Conservation (phyloP, 2,797 vertebrate genomes). For the Enoplosus armatus region DNA sequence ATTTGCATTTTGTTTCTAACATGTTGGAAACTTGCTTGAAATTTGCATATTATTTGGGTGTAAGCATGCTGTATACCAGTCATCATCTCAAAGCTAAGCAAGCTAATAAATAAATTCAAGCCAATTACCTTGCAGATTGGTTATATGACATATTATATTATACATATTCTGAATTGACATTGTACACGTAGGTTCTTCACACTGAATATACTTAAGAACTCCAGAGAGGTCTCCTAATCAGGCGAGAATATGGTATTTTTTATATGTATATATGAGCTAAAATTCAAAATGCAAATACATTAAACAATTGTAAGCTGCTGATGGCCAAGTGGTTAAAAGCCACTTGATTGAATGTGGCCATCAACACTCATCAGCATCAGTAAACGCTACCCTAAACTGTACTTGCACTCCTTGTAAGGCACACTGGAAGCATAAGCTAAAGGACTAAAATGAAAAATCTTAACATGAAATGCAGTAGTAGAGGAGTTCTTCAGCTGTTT, state of each 20-base stretch:
- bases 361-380: slow-evolving; percentile 5
- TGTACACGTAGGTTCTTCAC: neutral
- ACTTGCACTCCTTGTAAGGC: neutral
- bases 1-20: slow-evolving; percentile 28
- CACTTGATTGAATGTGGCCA: slow-evolving; percentile 37
- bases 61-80: neutral
- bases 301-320: slow-evolving; percentile 33
- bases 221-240: slow-evolving; percentile 2
- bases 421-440: neutral
- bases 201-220: neutral
- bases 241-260: neutral
- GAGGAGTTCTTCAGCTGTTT: slow-evolving; percentile 16
- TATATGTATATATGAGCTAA: slow-evolving; percentile 11
- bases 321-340: slow-evolving; percentile 40
- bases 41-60: slow-evolving; percentile 21
- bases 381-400: neutral
- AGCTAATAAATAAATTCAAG: neutral
- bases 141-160: no score
- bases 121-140: neutral
- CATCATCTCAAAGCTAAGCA: neutral
- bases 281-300: slow-evolving; percentile 20
- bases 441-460: neutral
- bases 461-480: neutral
- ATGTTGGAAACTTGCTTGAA: neutral
- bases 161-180: neutral